Conservation (phyloP, 1,140 invertebrate species). For the Idris sp. region DNA sequence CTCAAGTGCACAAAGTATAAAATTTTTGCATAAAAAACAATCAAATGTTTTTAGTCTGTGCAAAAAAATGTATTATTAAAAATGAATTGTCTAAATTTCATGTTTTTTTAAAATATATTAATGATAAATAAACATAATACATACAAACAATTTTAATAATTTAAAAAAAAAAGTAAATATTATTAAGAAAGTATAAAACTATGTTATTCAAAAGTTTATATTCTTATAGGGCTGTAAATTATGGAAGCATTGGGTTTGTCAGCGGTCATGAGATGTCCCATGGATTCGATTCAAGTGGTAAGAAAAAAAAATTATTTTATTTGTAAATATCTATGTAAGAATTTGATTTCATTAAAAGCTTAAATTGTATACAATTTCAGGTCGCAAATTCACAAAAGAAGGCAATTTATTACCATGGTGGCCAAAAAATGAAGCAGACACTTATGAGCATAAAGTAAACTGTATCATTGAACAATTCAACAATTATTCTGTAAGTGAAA, state of each 20-base stretch:
- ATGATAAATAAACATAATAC: background rate
- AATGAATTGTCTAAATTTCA: no score
- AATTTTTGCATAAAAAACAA: no score
- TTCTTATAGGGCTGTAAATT: constrained; percentile 36
- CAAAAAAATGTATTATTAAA: no score
- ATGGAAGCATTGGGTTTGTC: constrained; percentile 42
- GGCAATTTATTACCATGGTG: constrained; percentile 32
- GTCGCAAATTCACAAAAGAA: constrained; percentile 39
- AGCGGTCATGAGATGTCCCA: constrained; percentile 47
- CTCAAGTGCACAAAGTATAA: no score
- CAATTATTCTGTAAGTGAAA: constrained; percentile 45
- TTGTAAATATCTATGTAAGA: background rate
- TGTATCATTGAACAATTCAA: constrained; percentile 46
- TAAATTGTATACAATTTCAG: background rate
- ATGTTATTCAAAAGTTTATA: no score
- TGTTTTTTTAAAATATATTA: background rate
- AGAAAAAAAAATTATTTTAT: no score
- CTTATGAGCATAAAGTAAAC: constrained; percentile 25
- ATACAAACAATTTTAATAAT: no score
- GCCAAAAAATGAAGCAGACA: constrained; percentile 23
- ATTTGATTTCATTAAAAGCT: background rate
- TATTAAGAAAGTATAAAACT: no score
- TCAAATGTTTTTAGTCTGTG: no score
- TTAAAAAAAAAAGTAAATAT: no score
- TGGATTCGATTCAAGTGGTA: constrained; percentile 45